phyloP scores from a whole-genome alignment of 2,797 vertebrate genomes.

The Glossophaga mutica region DNA sequence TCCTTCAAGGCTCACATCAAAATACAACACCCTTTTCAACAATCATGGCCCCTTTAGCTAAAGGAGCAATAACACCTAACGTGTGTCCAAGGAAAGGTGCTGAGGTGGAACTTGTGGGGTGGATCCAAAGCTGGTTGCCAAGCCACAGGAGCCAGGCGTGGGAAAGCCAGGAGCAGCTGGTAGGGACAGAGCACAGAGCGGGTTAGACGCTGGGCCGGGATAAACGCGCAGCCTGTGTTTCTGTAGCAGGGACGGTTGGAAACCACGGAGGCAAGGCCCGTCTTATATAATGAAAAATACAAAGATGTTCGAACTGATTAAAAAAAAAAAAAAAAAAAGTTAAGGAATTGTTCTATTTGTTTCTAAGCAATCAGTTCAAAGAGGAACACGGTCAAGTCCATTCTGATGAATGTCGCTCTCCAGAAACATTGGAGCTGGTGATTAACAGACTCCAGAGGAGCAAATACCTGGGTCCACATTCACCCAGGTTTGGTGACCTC shows the following conservation, averaged over 20 bases:
- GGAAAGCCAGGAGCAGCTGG: background rate
- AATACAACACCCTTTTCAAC: background rate
- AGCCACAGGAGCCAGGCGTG: background rate
- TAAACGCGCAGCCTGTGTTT: background rate
- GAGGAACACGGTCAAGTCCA: background rate
- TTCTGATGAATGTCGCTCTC: background rate
- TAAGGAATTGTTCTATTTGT: constrained; percentile 1
- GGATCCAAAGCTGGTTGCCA: background rate
- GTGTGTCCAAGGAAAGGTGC: background rate
- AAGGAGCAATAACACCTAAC: background rate
- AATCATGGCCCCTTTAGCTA: background rate
- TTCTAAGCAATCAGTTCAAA: background rate
- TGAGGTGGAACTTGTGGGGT: background rate
- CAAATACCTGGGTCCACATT: background rate
- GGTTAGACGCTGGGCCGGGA: background rate
- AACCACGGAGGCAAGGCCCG: background rate
- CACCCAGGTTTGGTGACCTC: background rate
- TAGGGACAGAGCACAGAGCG: background rate
- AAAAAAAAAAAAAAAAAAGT: background rate
- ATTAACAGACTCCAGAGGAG: background rate
- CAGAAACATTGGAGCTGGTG: background rate
- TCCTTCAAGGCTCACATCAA: background rate
- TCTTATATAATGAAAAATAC: background rate
- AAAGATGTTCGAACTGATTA: background rate
- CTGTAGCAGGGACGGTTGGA: background rate